Evolutionary conservation across 2,113 vertebrate genomes (phyloP).

Genomic region (Solea solea): DNA sequence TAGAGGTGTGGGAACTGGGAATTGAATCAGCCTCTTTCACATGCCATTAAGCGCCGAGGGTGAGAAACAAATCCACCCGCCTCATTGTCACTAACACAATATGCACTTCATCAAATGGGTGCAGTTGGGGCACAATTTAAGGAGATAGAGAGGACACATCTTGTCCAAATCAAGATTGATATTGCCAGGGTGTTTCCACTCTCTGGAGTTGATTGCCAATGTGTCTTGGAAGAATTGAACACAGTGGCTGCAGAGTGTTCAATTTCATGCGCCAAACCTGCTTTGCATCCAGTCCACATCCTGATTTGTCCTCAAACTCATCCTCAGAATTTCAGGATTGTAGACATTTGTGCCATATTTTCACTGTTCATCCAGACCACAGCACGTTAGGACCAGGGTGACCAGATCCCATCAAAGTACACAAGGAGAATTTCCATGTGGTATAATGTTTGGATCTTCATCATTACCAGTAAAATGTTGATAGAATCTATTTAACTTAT

Average conservation of each 20-base stretch:
- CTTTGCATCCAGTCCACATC: conserved; percentile 64
- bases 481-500: too few species aligned
- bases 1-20: conserved; percentile 59
- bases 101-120: conserved; percentile 65
- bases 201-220: conserved; percentile 60
- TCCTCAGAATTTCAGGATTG: neutral
- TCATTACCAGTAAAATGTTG: too few species aligned
- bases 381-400: too few species aligned
- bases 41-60: conserved; percentile 69
- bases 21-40: conserved; percentile 71
- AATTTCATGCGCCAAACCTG: conserved; percentile 46
- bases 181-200: conserved; percentile 42
- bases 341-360: conserved; percentile 16
- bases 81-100: conserved; percentile 64
- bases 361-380: neutral
- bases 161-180: conserved; percentile 72
- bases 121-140: conserved; percentile 52
- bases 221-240: conserved; percentile 51
- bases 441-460: too few species aligned
- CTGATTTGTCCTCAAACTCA: neutral
- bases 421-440: too few species aligned
- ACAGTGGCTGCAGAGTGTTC: conserved; percentile 42
- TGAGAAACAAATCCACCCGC: conserved; percentile 68
- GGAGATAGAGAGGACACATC: conserved; percentile 60
- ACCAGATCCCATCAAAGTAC: too few species aligned